Evolutionary conservation across 2,888 invertebrate species (phyloP), one percentile per base, ranked within the genome.

Genomic region (Cantharis rufa): DNA sequence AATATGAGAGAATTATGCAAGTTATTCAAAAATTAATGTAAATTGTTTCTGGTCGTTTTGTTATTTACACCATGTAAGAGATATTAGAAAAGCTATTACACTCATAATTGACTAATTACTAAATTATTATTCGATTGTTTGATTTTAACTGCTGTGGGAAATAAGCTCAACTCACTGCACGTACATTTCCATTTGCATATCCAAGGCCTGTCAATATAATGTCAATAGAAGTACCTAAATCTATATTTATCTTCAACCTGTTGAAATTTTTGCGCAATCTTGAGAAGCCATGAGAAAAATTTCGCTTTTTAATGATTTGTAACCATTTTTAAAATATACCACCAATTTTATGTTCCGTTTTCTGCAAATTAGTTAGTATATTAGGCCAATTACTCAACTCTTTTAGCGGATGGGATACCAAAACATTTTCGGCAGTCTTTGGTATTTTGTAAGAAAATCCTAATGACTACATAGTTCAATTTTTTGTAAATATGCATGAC

Each of bases 1-100:
- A 63, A 61, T 18, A 64, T 27, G 18, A 68, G 66, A 68, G 13
- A 72, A 66, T 68, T 68, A 72, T 64, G 27, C 32, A 28, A 66
- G 21, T 66, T 66, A 66, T 21, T 24, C 64, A 66, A 66, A 63
- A 66, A 66, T 66, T 66, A 66, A 66, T 66, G 64, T 66, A 66
- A 66, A 66, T 66, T 66, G 24, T 16, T 21, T 21, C 64, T 16
- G 9, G 10, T 16, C 24, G 24, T 18, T 21, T 66, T 21, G 64
- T 66, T 66, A 24, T 66, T 66, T 66, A 66, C 15, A 66, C 24
- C 64, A 21, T 24, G 18, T 66, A 24, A 24, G 13, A 24, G 64
- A 66, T 21, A 66, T 66, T 66, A n/a, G 64, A 66, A 66, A 66
- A 66, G 24, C 64, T n/a, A 66, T 66, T 66, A 66, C 64, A 21